A percentile compares a stretch with the other conserved stretches of the same genome.
Evolutionary conservation across 1,140 invertebrate species (phyloP).

Genomic region (Diorhabda elongata): DNA sequence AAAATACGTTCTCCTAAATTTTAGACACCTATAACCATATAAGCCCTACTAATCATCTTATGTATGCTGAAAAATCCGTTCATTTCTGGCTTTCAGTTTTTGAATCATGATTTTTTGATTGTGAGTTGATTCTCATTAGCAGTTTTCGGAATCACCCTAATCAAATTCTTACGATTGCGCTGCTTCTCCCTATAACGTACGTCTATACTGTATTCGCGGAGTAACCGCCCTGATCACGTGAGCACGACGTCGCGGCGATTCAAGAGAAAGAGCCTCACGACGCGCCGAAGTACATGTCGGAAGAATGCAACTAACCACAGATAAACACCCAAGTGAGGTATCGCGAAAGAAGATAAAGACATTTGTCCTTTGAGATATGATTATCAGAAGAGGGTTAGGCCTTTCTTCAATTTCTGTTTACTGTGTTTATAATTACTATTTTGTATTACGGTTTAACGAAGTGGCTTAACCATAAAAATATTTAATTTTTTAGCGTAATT

Average conservation of each 20-base stretch:
- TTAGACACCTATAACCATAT: no score
- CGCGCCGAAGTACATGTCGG: slow-evolving; percentile 23
- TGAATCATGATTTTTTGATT: no score
- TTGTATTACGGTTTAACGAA: no score
- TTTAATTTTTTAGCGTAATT: no score
- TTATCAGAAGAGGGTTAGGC: neutral
- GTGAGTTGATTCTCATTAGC: neutral
- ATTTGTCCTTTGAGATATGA: neutral
- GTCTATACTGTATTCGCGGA: slow-evolving; percentile 17
- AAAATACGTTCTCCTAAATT: no score
- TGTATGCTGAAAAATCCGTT: no score
- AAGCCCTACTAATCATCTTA: no score
- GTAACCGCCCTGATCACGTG: slow-evolving; percentile 31
- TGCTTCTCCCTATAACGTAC: slow-evolving; percentile 11
- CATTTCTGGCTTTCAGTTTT: no score
- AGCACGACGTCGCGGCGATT: slow-evolving; percentile 6
- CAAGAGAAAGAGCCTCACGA: neutral
- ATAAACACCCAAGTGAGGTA: slow-evolving; percentile 27
- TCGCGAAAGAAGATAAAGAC: slow-evolving; percentile 4
- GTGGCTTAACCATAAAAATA: no score
- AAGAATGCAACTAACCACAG: slow-evolving; percentile 29
- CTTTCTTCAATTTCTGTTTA: no score
- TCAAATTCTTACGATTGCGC: slow-evolving; percentile 15
- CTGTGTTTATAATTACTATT: no score
- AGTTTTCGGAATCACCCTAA: neutral